Evolutionary conservation across 1,140 invertebrate species (phyloP).

Genomic region (Zaprionus ornatus): DNA sequence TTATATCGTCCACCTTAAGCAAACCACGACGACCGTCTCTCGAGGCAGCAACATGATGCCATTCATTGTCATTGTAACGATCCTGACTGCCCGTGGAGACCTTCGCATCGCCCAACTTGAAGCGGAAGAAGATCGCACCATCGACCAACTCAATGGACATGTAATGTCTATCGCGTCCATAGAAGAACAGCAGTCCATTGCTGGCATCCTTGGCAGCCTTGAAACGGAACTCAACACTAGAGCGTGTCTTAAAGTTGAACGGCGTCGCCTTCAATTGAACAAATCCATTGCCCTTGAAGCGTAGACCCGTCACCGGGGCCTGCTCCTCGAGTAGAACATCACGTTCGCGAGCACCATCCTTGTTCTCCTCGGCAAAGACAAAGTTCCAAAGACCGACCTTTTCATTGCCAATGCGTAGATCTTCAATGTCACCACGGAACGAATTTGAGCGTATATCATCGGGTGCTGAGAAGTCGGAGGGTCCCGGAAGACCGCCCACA

Average conservation of each 20-base stretch:
- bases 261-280: constrained; percentile 87
- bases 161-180: constrained; percentile 90
- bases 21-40: constrained; percentile 87
- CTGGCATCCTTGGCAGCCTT: constrained; percentile 90
- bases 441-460: constrained; percentile 88
- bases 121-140: constrained; percentile 90
- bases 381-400: constrained; percentile 98
- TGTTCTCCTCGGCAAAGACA: constrained; percentile 90
- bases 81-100: constrained; percentile 86
- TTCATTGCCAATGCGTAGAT: constrained; percentile 93
- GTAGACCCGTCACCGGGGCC: constrained; percentile 87
- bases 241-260: constrained; percentile 85
- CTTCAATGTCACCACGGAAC: constrained; percentile 96
- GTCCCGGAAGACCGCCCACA: constrained; percentile 93
- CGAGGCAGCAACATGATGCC: constrained; percentile 91
- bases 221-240: constrained; percentile 90
- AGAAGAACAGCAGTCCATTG: constrained; percentile 94
- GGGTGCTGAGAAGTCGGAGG: constrained; percentile 88
- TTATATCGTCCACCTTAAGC: constrained; percentile 88
- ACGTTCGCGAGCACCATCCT: constrained; percentile 88
- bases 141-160: constrained; percentile 93
- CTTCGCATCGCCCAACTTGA: constrained; percentile 88
- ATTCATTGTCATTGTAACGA: constrained; percentile 92
- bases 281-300: constrained; percentile 95
- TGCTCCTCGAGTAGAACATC: constrained; percentile 69